phyloP scores from a whole-genome alignment of 2,113 vertebrate genomes.

The Tauraco erythrolophus region DNA sequence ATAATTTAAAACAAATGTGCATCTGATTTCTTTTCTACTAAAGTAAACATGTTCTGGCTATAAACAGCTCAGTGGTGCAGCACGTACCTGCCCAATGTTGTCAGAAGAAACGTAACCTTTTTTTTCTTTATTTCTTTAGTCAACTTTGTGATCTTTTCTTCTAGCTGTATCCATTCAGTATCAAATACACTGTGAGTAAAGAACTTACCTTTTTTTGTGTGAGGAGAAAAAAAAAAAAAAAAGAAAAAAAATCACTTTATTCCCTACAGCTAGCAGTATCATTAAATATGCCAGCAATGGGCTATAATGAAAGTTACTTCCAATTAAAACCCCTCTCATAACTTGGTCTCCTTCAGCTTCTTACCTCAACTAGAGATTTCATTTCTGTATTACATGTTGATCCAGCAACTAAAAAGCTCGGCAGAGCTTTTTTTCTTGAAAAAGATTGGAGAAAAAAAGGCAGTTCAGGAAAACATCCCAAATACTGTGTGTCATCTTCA shows the following conservation, averaged over 20 bases:
- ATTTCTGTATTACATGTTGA: not conserved
- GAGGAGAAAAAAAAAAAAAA: not conserved
- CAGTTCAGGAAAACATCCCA: not conserved
- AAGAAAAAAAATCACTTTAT: no score
- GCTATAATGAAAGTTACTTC: not conserved
- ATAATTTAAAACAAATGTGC: not conserved
- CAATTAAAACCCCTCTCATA: not conserved
- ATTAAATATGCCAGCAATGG: not conserved
- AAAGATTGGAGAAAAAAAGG: not conserved
- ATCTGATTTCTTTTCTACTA: not conserved
- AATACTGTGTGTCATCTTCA: not conserved
- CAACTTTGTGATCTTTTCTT: not conserved
- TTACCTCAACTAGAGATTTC: not conserved
- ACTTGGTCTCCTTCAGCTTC: not conserved
- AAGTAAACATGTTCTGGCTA: not conserved
- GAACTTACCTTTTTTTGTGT: not conserved
- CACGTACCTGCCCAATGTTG: not conserved
- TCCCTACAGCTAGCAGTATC: not conserved
- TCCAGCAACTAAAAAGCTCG: not conserved
- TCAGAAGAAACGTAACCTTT: not conserved
- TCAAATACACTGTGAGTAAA: not conserved
- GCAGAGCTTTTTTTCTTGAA: not conserved
- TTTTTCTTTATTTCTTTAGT: not conserved
- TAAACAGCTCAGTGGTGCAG: not conserved
- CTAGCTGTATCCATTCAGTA: not conserved